Evolutionary conservation across 2,888 invertebrate species (phyloP).

Genomic region (Rhamphomyia laevipes): DNA sequence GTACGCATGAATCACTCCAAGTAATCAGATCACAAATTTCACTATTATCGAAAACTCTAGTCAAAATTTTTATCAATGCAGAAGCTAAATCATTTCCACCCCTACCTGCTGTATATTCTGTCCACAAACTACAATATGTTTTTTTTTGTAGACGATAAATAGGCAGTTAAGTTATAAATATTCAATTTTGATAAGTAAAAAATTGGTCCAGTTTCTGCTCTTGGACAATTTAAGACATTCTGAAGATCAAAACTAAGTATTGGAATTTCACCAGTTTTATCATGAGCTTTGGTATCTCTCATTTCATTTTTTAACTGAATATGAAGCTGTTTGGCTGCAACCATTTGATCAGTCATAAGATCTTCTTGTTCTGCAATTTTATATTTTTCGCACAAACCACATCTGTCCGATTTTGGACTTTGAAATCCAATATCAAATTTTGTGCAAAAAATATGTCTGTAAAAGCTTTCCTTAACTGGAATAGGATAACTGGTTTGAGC

Average conservation of each 20-base stretch:
- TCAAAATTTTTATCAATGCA: no score
- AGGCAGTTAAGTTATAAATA: no score
- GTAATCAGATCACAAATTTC: not conserved
- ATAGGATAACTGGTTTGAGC: not conserved
- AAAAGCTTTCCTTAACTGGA: not conserved
- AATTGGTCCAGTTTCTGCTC: not conserved
- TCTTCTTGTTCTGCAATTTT: not conserved
- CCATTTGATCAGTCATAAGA: no score
- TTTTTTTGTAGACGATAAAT: not conserved
- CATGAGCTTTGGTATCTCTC: not conserved
- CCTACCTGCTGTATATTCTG: not conserved
- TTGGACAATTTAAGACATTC: not conserved
- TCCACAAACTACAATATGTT: not conserved
- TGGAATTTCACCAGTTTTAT: not conserved
- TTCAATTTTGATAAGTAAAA: not conserved
- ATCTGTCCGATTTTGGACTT: not conserved
- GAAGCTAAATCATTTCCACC: not conserved
- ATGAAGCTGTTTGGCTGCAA: no score
- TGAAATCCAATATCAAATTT: not conserved
- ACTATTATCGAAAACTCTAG: no score
- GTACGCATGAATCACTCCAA: constrained; percentile 1
- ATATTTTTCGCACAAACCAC: not conserved
- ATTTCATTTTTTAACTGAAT: not conserved
- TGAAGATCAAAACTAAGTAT: not conserved
- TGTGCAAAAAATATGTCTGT: not conserved